phyloP scores from a whole-genome alignment of 2,888 invertebrate species.

The Callyntrura guangdongensis region DNA sequence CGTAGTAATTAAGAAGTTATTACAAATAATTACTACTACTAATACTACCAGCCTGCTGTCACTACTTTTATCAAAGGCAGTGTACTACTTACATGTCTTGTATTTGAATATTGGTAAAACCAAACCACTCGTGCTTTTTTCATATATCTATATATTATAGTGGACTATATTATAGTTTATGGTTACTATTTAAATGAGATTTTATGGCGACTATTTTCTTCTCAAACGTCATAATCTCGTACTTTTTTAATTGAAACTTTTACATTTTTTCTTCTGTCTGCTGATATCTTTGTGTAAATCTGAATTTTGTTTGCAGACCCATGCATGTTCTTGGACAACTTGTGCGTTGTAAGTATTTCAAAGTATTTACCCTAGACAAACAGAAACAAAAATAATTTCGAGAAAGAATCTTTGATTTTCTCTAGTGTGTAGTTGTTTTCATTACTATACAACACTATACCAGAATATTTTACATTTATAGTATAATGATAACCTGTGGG shows the following conservation, averaged over 20 bases:
- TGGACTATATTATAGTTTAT: too few species aligned
- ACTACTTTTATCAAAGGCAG: background rate
- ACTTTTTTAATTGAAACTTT: conserved; percentile 4
- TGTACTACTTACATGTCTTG: conserved; percentile 2
- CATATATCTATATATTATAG: too few species aligned
- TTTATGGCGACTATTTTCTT: conserved; percentile 25
- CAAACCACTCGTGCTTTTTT: too few species aligned
- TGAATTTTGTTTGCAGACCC: conserved; percentile 88
- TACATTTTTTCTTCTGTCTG: conserved; percentile 30
- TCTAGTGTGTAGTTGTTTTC: conserved; percentile 18
- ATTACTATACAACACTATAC: background rate
- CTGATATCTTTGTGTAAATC: conserved; percentile 50
- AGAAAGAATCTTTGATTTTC: conserved; percentile 28
- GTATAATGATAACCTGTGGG: background rate
- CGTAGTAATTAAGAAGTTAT: conserved; percentile 11
- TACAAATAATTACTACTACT: conserved; percentile 23
- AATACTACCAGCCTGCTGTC: conserved; percentile 2
- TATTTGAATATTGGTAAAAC: background rate
- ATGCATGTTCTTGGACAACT: conserved; percentile 96
- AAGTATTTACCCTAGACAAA: conserved; percentile 35
- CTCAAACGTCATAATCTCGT: conserved; percentile 3
- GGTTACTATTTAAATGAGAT: conserved; percentile 9
- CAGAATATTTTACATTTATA: background rate
- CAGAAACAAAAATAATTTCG: too few species aligned
- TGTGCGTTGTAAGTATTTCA: conserved; percentile 94